Conservation (phyloP, 1,140 invertebrate species). For the Chironomus tepperi region DNA sequence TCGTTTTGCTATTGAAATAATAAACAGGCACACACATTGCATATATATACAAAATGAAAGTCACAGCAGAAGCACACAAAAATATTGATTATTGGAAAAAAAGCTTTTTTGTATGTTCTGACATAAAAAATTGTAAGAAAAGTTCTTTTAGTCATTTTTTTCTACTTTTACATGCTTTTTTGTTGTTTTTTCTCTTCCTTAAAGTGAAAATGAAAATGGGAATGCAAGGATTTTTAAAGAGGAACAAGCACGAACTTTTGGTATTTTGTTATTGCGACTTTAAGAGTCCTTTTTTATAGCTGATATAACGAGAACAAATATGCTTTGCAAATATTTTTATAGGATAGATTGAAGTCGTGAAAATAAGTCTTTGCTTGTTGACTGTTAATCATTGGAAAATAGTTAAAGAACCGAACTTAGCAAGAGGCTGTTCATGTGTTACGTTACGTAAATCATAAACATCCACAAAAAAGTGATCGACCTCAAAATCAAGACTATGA, state of each 20-base stretch:
- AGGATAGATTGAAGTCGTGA: not conserved
- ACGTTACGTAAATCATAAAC: too few relatives aligned
- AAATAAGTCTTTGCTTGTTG: too few relatives aligned
- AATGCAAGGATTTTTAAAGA: not conserved
- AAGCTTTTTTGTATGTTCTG: not conserved
- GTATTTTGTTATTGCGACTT: not conserved
- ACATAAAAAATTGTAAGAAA: not conserved
- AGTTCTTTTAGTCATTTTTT: not conserved
- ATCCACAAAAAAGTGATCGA: too few relatives aligned
- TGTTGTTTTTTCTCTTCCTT: not conserved
- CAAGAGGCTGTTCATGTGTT: too few relatives aligned
- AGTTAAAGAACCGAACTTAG: too few relatives aligned
- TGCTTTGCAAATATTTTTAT: not conserved
- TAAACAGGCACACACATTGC: not conserved
- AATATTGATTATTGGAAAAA: slow-evolving; percentile 9
- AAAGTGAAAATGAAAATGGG: not conserved
- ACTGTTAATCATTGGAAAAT: too few relatives aligned
- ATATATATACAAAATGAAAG: not conserved
- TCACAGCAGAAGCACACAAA: too few relatives aligned
- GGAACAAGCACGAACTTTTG: not conserved
- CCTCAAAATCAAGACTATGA: too few relatives aligned
- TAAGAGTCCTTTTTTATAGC: not conserved
- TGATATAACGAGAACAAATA: not conserved
- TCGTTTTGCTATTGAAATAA: slow-evolving; percentile 1
- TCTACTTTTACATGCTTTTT: not conserved